These are phyloP conservation scores for Trichopria drosophilae DNA, from an alignment of 2,888 invertebrate species.

Conservation along the genomic window DNA sequence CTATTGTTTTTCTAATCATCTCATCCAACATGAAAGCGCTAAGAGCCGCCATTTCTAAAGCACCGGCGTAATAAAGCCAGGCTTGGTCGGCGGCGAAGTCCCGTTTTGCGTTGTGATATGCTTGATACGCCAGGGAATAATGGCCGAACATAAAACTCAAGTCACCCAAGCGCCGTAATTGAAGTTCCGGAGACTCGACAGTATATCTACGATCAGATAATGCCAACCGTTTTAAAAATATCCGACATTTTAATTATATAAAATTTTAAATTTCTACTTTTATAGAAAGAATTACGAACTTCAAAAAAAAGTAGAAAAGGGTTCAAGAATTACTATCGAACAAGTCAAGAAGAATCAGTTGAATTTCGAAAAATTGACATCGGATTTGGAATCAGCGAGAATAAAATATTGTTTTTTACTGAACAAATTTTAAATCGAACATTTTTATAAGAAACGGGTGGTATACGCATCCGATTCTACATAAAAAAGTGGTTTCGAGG, in stretches of 20 bases:
- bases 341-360: too few species aligned
- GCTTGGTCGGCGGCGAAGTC: slow-evolving; percentile 97
- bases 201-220: slow-evolving; percentile 67
- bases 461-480: too few species aligned
- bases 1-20: slow-evolving; percentile 75
- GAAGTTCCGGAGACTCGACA: slow-evolving; percentile 85
- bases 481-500: too few species aligned
- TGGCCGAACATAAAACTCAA: slow-evolving; percentile 95
- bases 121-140: slow-evolving; percentile 88
- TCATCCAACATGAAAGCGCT: slow-evolving; percentile 88
- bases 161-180: slow-evolving; percentile 90
- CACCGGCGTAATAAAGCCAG: slow-evolving; percentile 96
- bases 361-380: too few species aligned
- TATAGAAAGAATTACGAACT: too few species aligned
- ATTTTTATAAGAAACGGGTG: too few species aligned
- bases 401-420: too few species aligned
- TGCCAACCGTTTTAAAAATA: background rate
- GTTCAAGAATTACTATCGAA: too few species aligned
- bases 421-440: too few species aligned
- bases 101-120: slow-evolving; percentile 94
- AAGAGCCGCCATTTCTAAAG: slow-evolving; percentile 93
- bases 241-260: slow-evolving; percentile 1
- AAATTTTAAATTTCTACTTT: background rate
- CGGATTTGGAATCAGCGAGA: too few species aligned
- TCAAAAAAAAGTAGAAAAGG: too few species aligned